Percentiles rank a stretch among this genome's conserved stretches.
Conservation (phyloP, 2,888 invertebrate species). For the Ectropis crepuscularia region DNA sequence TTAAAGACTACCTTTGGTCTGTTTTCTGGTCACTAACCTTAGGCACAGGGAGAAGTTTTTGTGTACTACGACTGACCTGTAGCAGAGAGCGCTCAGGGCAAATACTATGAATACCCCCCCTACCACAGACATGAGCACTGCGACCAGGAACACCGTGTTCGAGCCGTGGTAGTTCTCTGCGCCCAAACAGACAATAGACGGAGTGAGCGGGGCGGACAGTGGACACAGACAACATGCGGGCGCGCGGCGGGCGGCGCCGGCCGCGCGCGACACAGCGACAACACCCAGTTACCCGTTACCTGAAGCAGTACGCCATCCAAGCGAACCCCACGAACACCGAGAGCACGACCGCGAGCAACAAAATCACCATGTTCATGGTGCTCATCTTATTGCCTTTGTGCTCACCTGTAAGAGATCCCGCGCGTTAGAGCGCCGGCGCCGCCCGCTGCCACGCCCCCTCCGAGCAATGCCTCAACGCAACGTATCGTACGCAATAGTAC, state of each 20-base stretch:
- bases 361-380: conserved; percentile 95
- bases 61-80: conserved; percentile 99
- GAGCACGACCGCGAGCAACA: conserved; percentile 96
- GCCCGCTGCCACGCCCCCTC: conserved; percentile 65
- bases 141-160: conserved; percentile 98
- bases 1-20: conserved; percentile 88
- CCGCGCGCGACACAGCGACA: conserved; percentile 71
- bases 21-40: conserved; percentile 98
- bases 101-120: conserved; percentile 99
- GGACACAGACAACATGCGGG: conserved; percentile 46
- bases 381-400: conserved; percentile 92
- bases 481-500: conserved; percentile 11
- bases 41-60: conserved; percentile 99
- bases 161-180: conserved; percentile 98
- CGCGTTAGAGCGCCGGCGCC: conserved; percentile 82
- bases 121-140: conserved; percentile 99
- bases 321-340: conserved; percentile 98
- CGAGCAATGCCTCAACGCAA: conserved; percentile 68
- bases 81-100: conserved; percentile 99
- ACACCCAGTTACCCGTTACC: conserved; percentile 87
- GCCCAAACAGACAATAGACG: conserved; percentile 79
- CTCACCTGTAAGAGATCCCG: conserved; percentile 88
- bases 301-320: conserved; percentile 97
- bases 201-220: conserved; percentile 59
- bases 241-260: conserved; percentile 56